Conservation (phyloP, 2,888 invertebrate species). For the Morinoia aosen region DNA sequence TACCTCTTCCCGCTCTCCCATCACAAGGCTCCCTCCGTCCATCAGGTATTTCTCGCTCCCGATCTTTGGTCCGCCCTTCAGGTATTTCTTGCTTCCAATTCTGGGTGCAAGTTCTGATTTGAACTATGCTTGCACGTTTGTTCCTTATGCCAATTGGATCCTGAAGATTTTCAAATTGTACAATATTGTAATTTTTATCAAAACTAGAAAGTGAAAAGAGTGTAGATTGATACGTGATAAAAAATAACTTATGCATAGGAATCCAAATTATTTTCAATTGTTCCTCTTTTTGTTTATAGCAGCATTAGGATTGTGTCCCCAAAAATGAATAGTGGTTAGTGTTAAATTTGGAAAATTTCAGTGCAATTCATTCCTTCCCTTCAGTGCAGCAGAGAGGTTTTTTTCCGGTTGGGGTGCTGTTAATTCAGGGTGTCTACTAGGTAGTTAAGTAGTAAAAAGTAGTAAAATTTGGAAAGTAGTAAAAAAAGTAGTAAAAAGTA, state of each 20-base stretch:
- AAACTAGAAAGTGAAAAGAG: background rate
- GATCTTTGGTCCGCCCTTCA: too few relatives aligned
- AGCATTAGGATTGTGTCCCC: background rate
- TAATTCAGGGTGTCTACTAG: too few relatives aligned
- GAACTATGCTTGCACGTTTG: background rate
- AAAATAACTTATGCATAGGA: background rate
- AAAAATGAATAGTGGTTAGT: too few relatives aligned
- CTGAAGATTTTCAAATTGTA: too few relatives aligned
- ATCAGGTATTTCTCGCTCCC: constrained; percentile 67
- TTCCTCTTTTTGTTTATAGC: background rate
- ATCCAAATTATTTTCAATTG: background rate
- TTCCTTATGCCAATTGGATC: background rate
- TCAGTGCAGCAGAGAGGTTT: too few relatives aligned
- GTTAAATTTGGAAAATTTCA: too few relatives aligned
- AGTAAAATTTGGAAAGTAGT: too few relatives aligned
- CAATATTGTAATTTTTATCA: background rate
- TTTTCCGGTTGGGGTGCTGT: too few relatives aligned
- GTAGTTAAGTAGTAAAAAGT: too few relatives aligned
- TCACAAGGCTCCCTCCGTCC: constrained; percentile 78
- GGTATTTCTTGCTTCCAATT: too few relatives aligned
- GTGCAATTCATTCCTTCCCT: too few relatives aligned
- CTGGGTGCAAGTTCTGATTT: constrained; percentile 48
- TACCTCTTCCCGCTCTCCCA: constrained; percentile 89
- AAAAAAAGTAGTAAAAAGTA: too few relatives aligned
- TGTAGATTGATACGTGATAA: background rate